Evolutionary conservation across 92 coral and sea anemone genomes (phyloP).

Genomic region (Epizoanthus stellaris): DNA sequence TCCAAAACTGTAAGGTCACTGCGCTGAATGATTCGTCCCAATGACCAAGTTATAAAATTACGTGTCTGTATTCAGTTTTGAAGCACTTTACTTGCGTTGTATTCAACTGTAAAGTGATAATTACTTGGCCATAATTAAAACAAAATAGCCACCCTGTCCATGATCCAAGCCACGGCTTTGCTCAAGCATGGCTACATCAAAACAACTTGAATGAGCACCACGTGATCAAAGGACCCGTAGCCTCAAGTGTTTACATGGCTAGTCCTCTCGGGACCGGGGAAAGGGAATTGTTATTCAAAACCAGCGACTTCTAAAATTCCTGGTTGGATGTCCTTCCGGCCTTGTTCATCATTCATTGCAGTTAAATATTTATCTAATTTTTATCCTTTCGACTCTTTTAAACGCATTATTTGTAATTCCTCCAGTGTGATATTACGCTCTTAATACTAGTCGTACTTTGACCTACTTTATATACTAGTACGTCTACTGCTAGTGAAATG

Average conservation of each 20-base stretch:
- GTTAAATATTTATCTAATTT: too few relatives aligned
- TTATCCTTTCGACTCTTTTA: too few relatives aligned
- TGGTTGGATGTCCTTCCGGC: too few relatives aligned
- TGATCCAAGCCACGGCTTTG: slow-evolving; percentile 42
- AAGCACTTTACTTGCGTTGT: neutral
- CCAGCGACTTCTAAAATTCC: too few relatives aligned
- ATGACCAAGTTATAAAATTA: neutral
- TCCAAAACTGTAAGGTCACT: neutral
- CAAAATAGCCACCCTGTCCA: slow-evolving; percentile 32
- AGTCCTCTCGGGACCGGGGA: neutral
- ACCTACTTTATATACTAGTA: too few relatives aligned
- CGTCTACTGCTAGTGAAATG: too few relatives aligned
- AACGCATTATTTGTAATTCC: too few relatives aligned
- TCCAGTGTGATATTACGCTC: too few relatives aligned
- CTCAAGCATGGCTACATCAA: slow-evolving; percentile 33
- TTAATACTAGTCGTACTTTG: too few relatives aligned
- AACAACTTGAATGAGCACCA: slow-evolving; percentile 36
- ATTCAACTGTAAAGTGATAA: slow-evolving; percentile 19
- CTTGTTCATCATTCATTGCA: too few relatives aligned
- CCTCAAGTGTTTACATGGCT: slow-evolving; percentile 13
- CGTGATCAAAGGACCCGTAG: slow-evolving; percentile 20
- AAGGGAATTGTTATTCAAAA: too few relatives aligned
- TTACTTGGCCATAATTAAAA: slow-evolving; percentile 26
- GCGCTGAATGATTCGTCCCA: neutral
- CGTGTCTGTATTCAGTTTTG: neutral